Evolutionary conservation across 1,140 invertebrate species (phyloP), one percentile per base, ranked within the genome.

Genomic region (Nixonia krombeini): DNA sequence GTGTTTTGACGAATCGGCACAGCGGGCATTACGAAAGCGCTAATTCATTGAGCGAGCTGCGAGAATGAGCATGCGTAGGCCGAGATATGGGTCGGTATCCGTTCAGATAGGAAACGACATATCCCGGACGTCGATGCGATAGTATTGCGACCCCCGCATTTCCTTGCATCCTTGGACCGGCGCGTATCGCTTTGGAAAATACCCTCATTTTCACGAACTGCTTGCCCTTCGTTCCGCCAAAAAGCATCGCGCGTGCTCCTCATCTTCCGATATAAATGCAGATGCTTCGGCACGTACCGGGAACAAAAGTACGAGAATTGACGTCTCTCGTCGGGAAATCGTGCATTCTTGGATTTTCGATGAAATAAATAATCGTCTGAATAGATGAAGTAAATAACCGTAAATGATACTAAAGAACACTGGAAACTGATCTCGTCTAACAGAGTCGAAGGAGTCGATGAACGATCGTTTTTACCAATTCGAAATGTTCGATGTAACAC

Each of bases 121-220:
- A n/a, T 85, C 83, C 83, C 79, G 83, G 82, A 85, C 70, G 80
- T 73, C 23, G 53, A 53, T 15, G 58, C 56, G 83, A 82, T 84
- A 81, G 35, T 46, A 67, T 56, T 64, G 67, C 75, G 74, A 82
- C 81, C 81, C 68, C 76, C 80, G 74, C 82, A 84, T 74, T 84
- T 84, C 81, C 81, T 84, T 73, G 64, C 63, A 73, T 59, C 70
- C 50, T 73, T 73, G 69, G 69, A 64, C 58, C 51, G 29, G 37
- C 28, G 42, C 41, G 40, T 55, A 41, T 57, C 44, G 38, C 28
- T 31, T 44, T 41, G 46, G 47, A 59, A 64, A 67, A 55, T 50
- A 71, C 47, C 40, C 50, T 51, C 35, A 40, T 47, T 69, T 64
- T 55, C 17, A 45, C 45, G 25, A 56, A 55, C 45, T 44, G 50